Percentiles rank a stretch among this genome's conserved stretches.
Evolutionary conservation across 2,113 vertebrate species (phyloP).

Genomic region (Paramisgurnus dabryanus): DNA sequence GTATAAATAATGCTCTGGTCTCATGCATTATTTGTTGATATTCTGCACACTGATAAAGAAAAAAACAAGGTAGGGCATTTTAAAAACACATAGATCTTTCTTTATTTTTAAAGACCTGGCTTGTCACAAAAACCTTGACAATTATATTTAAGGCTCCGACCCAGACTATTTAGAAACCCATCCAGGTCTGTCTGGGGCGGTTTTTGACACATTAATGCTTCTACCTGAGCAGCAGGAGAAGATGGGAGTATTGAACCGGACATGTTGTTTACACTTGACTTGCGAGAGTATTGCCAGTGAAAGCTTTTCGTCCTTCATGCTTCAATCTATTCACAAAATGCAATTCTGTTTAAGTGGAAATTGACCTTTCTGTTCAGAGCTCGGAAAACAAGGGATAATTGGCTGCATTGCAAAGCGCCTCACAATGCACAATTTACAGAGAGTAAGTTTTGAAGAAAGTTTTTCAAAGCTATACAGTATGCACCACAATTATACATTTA

Average conservation of each 20-base stretch:
- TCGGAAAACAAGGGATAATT: conserved; percentile 10
- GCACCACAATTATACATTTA: no score
- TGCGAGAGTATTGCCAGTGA: conserved; percentile 15
- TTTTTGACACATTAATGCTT: conserved; percentile 20
- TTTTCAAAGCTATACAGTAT: no score
- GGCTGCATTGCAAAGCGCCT: not conserved
- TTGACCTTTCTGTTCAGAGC: conserved; percentile 22
- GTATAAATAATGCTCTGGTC: no score
- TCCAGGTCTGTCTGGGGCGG: not conserved
- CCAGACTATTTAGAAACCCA: conserved; percentile 13
- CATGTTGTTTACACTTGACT: conserved; percentile 36
- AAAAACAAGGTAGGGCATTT: no score
- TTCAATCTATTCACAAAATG: conserved; percentile 21
- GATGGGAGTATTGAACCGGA: conserved; percentile 34
- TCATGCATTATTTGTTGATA: no score
- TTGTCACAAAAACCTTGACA: conserved; percentile 19
- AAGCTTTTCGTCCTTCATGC: conserved; percentile 13
- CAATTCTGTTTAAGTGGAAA: not conserved
- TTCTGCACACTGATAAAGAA: no score
- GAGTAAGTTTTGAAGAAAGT: no score
- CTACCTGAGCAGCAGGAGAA: conserved; percentile 14
- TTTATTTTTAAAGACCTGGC: conserved; percentile 13
- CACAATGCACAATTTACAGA: not conserved
- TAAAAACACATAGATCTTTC: not conserved
- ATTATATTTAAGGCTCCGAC: conserved; percentile 36